Percentiles rank a stretch among this genome's conserved stretches.
Evolutionary conservation across 35 echinoderm and acorn worm genomes (phyloP).

Genomic region (Stichopus chloronotus): DNA sequence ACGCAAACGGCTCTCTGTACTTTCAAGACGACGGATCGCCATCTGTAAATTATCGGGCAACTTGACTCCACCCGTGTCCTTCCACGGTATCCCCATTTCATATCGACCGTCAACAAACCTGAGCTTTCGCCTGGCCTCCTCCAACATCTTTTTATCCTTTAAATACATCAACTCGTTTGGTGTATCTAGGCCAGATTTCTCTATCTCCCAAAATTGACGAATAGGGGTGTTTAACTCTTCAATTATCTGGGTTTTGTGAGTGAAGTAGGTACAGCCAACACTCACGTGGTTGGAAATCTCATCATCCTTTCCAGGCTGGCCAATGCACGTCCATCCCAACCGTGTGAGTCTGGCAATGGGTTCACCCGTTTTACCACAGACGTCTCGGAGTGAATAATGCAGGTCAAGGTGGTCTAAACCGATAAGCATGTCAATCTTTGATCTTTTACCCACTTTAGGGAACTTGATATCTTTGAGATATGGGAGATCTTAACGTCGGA

Average conservation of each 20-base stretch:
- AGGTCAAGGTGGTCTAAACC: slow-evolving; percentile 20
- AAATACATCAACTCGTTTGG: neutral
- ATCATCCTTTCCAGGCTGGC: neutral
- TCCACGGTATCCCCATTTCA: too few relatives aligned
- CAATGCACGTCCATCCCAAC: slow-evolving; percentile 60
- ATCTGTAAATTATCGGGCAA: too few relatives aligned
- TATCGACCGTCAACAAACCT: neutral
- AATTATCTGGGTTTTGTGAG: neutral
- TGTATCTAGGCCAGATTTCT: neutral
- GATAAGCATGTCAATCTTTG: slow-evolving; percentile 36
- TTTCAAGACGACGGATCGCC: slow-evolving; percentile 19
- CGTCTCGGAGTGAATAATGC: slow-evolving; percentile 39
- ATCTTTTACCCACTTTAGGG: slow-evolving; percentile 18
- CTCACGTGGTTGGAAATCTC: neutral
- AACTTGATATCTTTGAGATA: slow-evolving; percentile 53
- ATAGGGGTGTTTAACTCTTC: neutral
- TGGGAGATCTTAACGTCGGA: too few relatives aligned
- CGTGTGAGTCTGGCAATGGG: slow-evolving; percentile 44
- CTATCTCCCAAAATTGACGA: slow-evolving; percentile 47
- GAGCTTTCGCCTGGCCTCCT: neutral
- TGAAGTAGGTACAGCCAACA: slow-evolving; percentile 42
- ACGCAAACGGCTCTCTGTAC: slow-evolving; percentile 27
- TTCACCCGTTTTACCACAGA: slow-evolving; percentile 54
- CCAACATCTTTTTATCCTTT: neutral
- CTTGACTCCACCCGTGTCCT: too few relatives aligned